phyloP scores from a whole-genome alignment of 2,113 vertebrate species.

The Stercorarius parasiticus region DNA sequence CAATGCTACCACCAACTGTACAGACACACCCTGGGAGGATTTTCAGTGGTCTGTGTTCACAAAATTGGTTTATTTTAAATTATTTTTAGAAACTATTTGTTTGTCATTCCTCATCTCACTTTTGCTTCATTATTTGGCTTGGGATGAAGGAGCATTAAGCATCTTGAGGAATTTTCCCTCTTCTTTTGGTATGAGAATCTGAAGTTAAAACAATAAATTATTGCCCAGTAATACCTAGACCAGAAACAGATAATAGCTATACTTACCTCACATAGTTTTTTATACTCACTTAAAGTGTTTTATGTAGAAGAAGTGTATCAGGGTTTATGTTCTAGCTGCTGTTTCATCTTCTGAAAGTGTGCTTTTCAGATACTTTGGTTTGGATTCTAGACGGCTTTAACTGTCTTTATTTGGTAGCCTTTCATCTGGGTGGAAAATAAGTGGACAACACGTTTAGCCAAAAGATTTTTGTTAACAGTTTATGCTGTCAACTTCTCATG shows the following conservation, averaged over 20 bases:
- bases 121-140: not conserved
- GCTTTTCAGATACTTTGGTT: not conserved
- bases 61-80: not conserved
- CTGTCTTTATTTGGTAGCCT: not conserved
- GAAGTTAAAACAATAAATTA: not conserved
- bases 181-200: not conserved
- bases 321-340: not conserved
- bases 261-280: not conserved
- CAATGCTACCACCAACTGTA: not conserved
- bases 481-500: fast-evolving
- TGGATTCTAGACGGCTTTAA: not conserved
- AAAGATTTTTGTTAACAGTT: not conserved
- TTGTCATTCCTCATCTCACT: not conserved
- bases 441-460: not conserved
- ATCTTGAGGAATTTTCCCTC: not conserved
- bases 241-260: not conserved
- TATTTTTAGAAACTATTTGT: not conserved
- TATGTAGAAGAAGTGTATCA: not conserved
- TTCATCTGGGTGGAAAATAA: not conserved
- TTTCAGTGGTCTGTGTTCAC: not conserved
- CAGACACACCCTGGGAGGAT: not conserved
- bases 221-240: not conserved
- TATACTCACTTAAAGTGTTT: not conserved
- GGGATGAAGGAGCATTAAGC: not conserved
- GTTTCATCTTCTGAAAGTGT: not conserved